Base-by-base conservation (phyloP, 2,888 invertebrate species). In the Perizoma flavofasciatum region DNA sequence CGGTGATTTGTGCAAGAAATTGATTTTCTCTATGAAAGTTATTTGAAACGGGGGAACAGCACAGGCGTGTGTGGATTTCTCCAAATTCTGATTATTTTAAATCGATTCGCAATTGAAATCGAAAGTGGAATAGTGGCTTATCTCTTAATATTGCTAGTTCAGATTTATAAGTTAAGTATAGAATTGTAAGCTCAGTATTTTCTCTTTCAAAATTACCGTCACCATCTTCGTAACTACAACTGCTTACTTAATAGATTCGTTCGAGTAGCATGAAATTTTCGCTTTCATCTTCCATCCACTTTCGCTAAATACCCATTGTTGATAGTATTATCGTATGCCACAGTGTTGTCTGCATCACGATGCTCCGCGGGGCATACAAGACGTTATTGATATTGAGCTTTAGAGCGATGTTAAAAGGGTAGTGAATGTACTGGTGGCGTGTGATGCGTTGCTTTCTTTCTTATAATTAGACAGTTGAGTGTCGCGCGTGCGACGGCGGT, bases 281-380 rank as follows among this genome's bases (percentile, higher is more conserved):
- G 70, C 74, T 74, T 73, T 73, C 74, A 68, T 71, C 69, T 66
- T 61, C 63, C 67, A 67, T 66, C 70, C 67, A 73, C 74, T 74
- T 74, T 74, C 74, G 74, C 74, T 74, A 74, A 74, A 74, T 73
- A 72, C 72, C 69, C 63, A 73, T 73, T 70, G 71, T 72, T 66
- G 69, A 69, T 71, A 71, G 67, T 67, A 67, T 71, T 69, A 72
- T 72, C 69, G 67, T 63, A 70, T 68, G 67, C 63, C 63, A 65
- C 64, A 66, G 62, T 67, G 60, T 67, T 32, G 65, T 43, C 55
- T 57, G 64, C 61, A 65, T 67, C 69, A 71, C 71, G 71, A 64
- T 65, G 64, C 59, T 65, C 68, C 71, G 65, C 66, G 40, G 65
- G 70, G 68, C 67, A 68, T 55, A 64, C 45, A 32, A 45, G 7